phyloP scores from a whole-genome alignment of 2,797 vertebrate genomes.

The Oreochromis mossambicus region DNA sequence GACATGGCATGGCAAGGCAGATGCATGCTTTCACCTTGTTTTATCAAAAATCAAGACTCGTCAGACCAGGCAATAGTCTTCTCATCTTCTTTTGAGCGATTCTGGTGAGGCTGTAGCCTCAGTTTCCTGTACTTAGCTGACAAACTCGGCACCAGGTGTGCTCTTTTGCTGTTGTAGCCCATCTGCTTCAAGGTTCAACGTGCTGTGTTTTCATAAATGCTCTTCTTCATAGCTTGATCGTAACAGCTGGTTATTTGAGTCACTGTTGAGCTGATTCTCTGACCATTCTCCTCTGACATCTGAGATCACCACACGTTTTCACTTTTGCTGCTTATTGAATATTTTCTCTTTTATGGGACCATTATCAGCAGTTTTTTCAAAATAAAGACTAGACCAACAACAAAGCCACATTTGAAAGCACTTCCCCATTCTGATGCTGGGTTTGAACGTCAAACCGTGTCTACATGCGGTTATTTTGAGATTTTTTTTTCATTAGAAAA shows the following conservation, averaged over 20 bases:
- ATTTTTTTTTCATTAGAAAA: not conserved
- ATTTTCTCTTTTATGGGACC: not conserved
- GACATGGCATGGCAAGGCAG: not conserved
- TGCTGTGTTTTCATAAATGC: not conserved
- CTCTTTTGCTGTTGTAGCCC: not conserved
- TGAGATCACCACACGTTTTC: not conserved
- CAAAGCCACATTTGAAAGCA: not conserved
- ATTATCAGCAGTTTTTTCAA: not conserved
- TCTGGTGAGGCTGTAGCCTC: not conserved
- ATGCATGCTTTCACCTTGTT: not conserved
- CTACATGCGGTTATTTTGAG: not conserved
- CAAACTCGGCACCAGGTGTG: not conserved
- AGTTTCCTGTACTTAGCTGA: not conserved
- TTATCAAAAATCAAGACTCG: not conserved
- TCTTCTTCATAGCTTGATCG: not conserved
- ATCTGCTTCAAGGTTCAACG: not conserved
- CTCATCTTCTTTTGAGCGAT: not conserved
- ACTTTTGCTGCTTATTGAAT: not conserved
- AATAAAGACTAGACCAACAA: not conserved
- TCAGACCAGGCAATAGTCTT: not conserved
- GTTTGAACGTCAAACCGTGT: not conserved
- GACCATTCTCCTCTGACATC: not conserved
- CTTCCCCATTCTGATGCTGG: not conserved
- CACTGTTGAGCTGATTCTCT: not conserved
- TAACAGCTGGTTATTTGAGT: not conserved